These are phyloP conservation scores for Lycophotia porphyrea DNA, from an alignment of 2,888 invertebrate genomes.

Conservation along the genomic window DNA sequence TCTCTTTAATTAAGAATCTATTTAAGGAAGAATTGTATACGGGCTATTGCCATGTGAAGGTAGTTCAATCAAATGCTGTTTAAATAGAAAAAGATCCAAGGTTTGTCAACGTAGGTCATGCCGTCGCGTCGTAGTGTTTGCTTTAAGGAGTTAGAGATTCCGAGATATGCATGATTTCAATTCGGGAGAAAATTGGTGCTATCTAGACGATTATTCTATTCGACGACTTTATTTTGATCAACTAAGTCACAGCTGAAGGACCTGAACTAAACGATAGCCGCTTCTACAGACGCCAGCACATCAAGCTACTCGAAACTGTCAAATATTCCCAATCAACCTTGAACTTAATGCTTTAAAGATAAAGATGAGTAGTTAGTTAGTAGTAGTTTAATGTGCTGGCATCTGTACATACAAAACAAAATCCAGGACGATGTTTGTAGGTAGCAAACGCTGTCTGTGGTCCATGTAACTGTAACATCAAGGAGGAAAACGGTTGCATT, in stretches of 20 bases:
- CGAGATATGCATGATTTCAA: not conserved
- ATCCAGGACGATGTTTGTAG: not conserved
- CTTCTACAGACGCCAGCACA: no score
- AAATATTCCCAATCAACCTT: no score
- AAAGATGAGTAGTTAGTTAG: no score
- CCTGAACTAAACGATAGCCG: not conserved
- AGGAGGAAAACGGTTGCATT: constrained; percentile 41
- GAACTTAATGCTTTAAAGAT: no score
- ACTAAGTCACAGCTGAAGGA: not conserved
- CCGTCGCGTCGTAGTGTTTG: not conserved
- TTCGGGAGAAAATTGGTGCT: constrained; percentile 2
- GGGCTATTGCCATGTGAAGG: constrained; percentile 25
- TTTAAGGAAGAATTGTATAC: constrained; percentile 29
- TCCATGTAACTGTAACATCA: not conserved
- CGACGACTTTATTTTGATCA: not conserved
- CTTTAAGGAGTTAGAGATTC: not conserved
- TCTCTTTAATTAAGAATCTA: constrained; percentile 48
- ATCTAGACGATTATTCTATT: not conserved
- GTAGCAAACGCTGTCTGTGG: not conserved
- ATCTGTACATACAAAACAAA: not conserved
- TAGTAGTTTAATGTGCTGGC: no score
- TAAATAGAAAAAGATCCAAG: constrained; percentile 17
- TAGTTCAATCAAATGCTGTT: constrained; percentile 22
- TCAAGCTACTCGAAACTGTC: no score
- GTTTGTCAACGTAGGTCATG: constrained; percentile 35